phyloP scores from a whole-genome alignment of 2,113 vertebrate genomes.

The Grammomys dolichurus region DNA sequence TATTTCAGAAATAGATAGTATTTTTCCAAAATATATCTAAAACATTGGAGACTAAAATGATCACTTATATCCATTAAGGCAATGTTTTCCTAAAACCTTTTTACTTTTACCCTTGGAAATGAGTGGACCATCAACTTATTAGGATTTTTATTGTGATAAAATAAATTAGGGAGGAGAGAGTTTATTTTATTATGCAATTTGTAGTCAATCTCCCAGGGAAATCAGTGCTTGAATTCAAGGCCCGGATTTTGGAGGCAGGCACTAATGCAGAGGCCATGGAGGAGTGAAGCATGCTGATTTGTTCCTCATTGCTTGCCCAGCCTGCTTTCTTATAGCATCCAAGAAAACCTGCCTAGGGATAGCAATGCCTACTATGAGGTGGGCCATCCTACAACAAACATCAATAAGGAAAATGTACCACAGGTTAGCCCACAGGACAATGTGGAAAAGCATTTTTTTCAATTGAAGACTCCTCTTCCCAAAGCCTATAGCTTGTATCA shows the following conservation, averaged over 20 bases:
- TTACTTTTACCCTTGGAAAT: slow-evolving; percentile 16
- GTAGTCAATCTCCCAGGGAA: background rate
- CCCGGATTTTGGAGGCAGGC: background rate
- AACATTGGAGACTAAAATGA: slow-evolving; percentile 1
- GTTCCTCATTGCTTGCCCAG: background rate
- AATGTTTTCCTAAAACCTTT: background rate
- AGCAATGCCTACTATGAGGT: background rate
- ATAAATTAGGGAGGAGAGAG: background rate
- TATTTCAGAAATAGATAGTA: background rate
- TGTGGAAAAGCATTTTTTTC: background rate
- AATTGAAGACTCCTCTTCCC: background rate
- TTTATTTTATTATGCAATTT: background rate
- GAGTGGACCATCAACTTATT: background rate
- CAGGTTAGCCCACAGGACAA: no score
- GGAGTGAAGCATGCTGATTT: no score
- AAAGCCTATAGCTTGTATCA: background rate
- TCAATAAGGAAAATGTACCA: background rate
- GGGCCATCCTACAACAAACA: background rate
- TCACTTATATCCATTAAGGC: background rate
- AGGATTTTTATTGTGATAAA: background rate
- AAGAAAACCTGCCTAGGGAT: background rate
- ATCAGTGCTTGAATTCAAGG: background rate
- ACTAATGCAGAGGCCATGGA: background rate
- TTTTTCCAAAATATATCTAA: background rate
- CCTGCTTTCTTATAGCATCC: background rate